Evolutionary conservation across 2,888 invertebrate genomes (phyloP).

Genomic region (Electrophaes corylata): DNA sequence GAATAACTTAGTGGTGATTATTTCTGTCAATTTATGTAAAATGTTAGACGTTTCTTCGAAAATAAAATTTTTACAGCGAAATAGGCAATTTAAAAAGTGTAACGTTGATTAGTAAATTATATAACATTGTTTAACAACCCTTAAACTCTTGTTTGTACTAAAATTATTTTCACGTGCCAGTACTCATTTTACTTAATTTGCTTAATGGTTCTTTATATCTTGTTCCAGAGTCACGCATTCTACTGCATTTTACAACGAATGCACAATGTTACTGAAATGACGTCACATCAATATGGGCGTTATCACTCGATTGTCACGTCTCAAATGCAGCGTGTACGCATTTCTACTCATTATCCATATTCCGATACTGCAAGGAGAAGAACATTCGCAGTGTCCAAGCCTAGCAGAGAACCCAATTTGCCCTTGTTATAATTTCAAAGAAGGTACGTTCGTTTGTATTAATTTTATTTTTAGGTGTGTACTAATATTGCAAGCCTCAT

Average conservation of each 20-base stretch:
- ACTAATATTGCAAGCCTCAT: slow-evolving; percentile 17
- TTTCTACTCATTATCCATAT: slow-evolving; percentile 77
- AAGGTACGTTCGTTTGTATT: slow-evolving; percentile 77
- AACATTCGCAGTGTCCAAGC: slow-evolving; percentile 87
- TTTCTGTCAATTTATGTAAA: slow-evolving; percentile 3
- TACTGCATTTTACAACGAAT: slow-evolving; percentile 53
- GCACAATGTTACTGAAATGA: slow-evolving; percentile 80
- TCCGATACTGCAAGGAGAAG: slow-evolving; percentile 83
- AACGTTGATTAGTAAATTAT: neutral
- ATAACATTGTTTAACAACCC: neutral
- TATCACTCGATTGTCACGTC: slow-evolving; percentile 67
- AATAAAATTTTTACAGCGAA: neutral
- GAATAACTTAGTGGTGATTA: slow-evolving; percentile 26
- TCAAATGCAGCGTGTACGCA: slow-evolving; percentile 82
- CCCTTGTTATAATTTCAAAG: slow-evolving; percentile 96
- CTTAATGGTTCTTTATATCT: slow-evolving; percentile 17
- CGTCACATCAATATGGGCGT: slow-evolving; percentile 73
- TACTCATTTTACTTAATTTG: too few species aligned
- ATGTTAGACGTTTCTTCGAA: neutral
- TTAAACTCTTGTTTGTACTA: too few species aligned
- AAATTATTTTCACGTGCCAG: too few species aligned
- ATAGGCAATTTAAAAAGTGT: neutral
- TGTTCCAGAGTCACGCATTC: slow-evolving; percentile 45
- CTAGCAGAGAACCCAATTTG: slow-evolving; percentile 91
- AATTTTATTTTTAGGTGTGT: neutral